Conservation (phyloP, 2,113 vertebrate genomes). For the Labrus mixtus region DNA sequence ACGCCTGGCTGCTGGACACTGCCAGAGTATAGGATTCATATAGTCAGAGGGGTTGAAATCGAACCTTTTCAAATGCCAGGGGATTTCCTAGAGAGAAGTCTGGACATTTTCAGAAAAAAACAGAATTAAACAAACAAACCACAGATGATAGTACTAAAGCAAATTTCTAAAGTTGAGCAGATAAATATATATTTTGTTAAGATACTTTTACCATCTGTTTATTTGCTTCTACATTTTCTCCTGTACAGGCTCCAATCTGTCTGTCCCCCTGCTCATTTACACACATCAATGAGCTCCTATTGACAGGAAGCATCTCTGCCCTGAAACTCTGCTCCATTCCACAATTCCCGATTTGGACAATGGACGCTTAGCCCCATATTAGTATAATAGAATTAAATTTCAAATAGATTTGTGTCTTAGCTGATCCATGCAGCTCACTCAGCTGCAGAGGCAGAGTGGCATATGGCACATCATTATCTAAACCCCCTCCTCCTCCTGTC, state of each 20-base stretch:
- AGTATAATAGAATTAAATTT: conserved; percentile 82
- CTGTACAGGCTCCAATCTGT: conserved; percentile 65
- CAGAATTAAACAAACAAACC: background rate
- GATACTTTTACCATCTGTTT: background rate
- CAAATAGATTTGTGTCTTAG: conserved; percentile 76
- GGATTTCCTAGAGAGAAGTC: conserved; percentile 56
- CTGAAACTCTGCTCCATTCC: conserved; percentile 62
- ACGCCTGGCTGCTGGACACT: conserved; percentile 67
- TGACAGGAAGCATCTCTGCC: conserved; percentile 65
- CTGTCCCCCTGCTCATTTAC: conserved; percentile 48
- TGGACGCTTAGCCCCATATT: conserved; percentile 69
- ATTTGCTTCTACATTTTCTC: conserved; percentile 27
- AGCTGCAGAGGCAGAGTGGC: conserved; percentile 79
- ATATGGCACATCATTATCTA: conserved; percentile 78
- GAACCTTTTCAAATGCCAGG: conserved; percentile 60
- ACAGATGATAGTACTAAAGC: background rate
- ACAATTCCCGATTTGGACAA: conserved; percentile 75
- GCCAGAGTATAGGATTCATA: conserved; percentile 58
- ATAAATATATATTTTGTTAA: conserved; percentile 9
- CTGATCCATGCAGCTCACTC: conserved; percentile 67
- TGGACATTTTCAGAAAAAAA: conserved; percentile 22
- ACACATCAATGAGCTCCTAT: conserved; percentile 67
- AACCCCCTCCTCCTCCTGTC: conserved; percentile 66
- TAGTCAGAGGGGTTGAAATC: conserved; percentile 66
- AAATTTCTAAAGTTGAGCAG: conserved; percentile 1